Evolutionary conservation across 1,140 invertebrate species (phyloP), one percentile per base, ranked within the genome.

Genomic region (Procambarus clarkii): DNA sequence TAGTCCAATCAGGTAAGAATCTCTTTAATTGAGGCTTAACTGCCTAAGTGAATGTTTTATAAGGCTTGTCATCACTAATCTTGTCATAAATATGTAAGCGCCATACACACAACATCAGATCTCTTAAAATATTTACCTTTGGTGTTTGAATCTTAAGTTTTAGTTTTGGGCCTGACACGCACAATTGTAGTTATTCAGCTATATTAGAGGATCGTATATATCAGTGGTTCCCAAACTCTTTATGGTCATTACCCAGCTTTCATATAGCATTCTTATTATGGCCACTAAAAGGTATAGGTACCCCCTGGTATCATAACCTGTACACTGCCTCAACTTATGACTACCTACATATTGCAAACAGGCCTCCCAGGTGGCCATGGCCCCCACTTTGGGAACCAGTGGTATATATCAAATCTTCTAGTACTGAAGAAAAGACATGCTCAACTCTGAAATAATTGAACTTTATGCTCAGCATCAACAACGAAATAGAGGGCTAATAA

Each of bases 61-160:
- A 34, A 34, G 34, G 69, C 69, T 34, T 74, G 21, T 48, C 77
- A 79, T 44, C 82, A 46, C 78, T 84, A 74, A 90, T 84, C 88
- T 90, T 90, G 88, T 90, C 80, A 90, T 71, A 90, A 90, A 83
- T 50, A 74, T 64, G 54, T 44, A 90, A 88, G 88, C 50, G 82
- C 88, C 88, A 60, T 60, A 90, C 88, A 90, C 88, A 84, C 69
- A 90, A 90, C 88, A 90, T 90, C 88, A 90, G 88, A 90, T 90
- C 88, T 90, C 88, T 90, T 90, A 90, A 90, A 90, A 84, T 90
- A 90, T 90, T 90, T 84, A 90, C 88, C 88, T 90, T 90, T 90
- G 81, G 88, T 90, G 88, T 90, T 90, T 90, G 88, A 90, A 90
- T 90, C 88, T 90, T 83, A 81, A 69, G 46, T 45, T 88, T 88